Evolutionary conservation across 1,140 invertebrate species (phyloP), one percentile per base, ranked within the genome.

Genomic region (Leptoteleia sp.): DNA sequence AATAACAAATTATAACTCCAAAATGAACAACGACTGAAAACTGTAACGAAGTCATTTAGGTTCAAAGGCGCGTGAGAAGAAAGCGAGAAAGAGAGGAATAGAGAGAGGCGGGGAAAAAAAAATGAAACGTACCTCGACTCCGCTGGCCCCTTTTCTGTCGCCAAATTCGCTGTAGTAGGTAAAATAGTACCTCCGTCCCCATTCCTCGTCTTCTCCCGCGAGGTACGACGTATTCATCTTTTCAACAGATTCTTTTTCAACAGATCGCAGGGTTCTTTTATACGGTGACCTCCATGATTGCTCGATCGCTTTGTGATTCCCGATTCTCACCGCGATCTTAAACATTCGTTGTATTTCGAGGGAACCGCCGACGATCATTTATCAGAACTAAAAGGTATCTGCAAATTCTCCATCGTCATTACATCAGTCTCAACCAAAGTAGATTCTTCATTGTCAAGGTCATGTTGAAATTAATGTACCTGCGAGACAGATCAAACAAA

Each of bases 111-210:
- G n/a, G n/a, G n/a, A n/a, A n/a, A n/a, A n/a, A n/a, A n/a, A 38
- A 68, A 52, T 52, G 40, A 38, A 59, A 78, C 76, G 59, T 73
- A 88, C 87, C 83, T 88, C 87, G 0, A 88, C 59, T 16, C 76
- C 83, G 48, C 83, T 83, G 29, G 82, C 81, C 16, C 73, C 76
- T 12, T 71, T 71, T 22, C 87, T 84, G 19, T 87, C 81, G 1
- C 88, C 89, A 43, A 90, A 90, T 70, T 91, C 87, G 29, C 88
- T 90, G 82, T 91, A 91, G 68, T 91, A 91, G 0, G 90, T 89
- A 82, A 90, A 91, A 64, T 89, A 91, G 76, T 90, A 90, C 35
- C 90, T 84, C 1, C 72, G 76, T 9, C 88, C 89, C 89, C 90
- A 91, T 54, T 87, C 86, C 47, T 86, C 84, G 52, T 86, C 83